Evolutionary conservation across 1,140 invertebrate species (phyloP), one percentile per base, ranked within the genome.

Genomic region (Lerema accius): DNA sequence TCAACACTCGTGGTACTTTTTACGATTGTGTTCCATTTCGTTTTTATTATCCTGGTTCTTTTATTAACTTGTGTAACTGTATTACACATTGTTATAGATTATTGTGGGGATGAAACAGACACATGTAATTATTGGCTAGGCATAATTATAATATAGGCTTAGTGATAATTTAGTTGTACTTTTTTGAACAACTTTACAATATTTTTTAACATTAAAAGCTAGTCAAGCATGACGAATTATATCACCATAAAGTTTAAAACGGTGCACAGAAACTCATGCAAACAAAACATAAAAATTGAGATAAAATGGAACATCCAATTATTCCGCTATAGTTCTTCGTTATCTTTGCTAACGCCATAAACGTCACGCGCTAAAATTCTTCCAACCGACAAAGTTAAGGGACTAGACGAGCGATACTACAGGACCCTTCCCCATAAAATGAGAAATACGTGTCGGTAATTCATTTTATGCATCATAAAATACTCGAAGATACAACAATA

Each of bases 391-490:
- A 67, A 67, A 72, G 43, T 71, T 68, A 58, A 51, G 70, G 70
- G 45, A 46, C 39, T 16, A 40, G 66, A 46, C 39, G 40, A 40
- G 66, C 59, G 63, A 68, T 67, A 68, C 68, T 66, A 63, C 65
- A 50, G 40, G 64, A 71, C 58, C 48, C 58, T 48, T 56, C 65
- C 63, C 60, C 67, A 64, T 76, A 76, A 76, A 76, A 76, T 42
- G 61, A 61, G 46, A 72, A 63, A 73, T 76, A 76, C 64, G 65
- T 73, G 65, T 71, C 64, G 40, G 73, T 73, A 64, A 76, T 76
- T 76, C 73, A 73, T 73, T 76, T 76, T 76, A 76, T 69, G 73
- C 56, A 40, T 50, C 73, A 71, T 76, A 73, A 76, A 76, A 76
- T 60, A 65, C 40, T 74, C 58, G 62, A 53, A 67, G 63, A 71